Conservation (phyloP, 2,888 invertebrate genomes). For the Schizaphis graminum region DNA sequence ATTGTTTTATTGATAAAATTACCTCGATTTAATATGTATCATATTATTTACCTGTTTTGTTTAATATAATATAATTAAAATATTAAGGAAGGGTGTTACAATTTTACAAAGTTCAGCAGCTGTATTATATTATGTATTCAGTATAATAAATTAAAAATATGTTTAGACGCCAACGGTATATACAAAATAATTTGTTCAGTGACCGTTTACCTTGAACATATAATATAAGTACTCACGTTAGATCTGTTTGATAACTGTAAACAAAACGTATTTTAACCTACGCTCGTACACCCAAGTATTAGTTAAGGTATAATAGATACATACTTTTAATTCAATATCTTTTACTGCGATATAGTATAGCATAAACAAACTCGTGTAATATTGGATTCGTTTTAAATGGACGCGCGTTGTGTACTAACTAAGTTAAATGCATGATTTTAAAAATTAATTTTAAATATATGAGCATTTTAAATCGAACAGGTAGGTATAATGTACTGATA, state of each 20-base stretch:
- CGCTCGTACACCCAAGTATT: slow-evolving; percentile 11
- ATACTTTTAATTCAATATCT: not conserved
- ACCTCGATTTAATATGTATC: not conserved
- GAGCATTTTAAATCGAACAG: not conserved
- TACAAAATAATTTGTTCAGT: not conserved
- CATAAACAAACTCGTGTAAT: slow-evolving; percentile 8
- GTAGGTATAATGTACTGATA: not conserved
- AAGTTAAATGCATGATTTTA: not conserved
- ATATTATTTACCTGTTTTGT: not conserved
- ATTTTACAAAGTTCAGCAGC: not conserved
- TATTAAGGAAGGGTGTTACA: not conserved
- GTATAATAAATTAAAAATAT: not conserved
- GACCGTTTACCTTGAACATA: not conserved
- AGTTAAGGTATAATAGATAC: not conserved
- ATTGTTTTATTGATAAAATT: not conserved
- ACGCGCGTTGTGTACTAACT: not conserved
- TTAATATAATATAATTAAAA: not conserved
- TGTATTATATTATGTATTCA: not conserved
- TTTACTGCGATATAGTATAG: not conserved
- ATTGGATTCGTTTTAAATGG: slow-evolving; percentile 15
- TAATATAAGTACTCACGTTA: not conserved
- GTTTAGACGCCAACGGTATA: not conserved
- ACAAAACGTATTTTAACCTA: slow-evolving; percentile 15
- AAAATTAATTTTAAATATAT: slow-evolving; percentile 2
- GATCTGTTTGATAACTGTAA: slow-evolving; percentile 19